Evolutionary conservation across 30 jellyfish, hydroid and myxozoan species (phyloP), one percentile per base, ranked within the genome.

Genomic region (Aurelia sp.): DNA sequence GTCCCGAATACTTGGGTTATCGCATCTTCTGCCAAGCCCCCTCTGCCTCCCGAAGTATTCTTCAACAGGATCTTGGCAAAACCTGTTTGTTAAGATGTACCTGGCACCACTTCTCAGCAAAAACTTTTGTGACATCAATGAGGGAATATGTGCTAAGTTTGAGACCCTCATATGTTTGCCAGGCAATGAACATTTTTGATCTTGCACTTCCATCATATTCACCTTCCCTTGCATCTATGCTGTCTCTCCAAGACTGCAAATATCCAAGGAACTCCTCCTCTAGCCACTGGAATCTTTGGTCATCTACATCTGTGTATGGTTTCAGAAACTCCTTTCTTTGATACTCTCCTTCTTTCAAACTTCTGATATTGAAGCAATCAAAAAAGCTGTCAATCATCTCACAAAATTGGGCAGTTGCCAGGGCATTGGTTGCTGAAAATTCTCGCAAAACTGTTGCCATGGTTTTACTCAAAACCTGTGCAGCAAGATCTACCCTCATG

Each of bases 151-250:
- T 41, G 18, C 74, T 71, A 1, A 71, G 22, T 23, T 71, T 31
- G 1, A 71, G 27, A 18, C 73, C 82, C 71, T 71, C 82, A 3
- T 71, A 71, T 12, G 81, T 75, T 53, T 51, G 83, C 82, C 81
- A 48, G 16, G 86, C 50, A n/a, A 75, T 47, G 51, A 75, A 71
- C 82, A 44, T 71, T 44, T 71, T 71, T 13, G 82, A 73, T 37
- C 37, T 71, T 31, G 27, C 73, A 27, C 33, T 27, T 27, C 33
- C 33, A 27, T 27, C 33, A 27, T 27, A 27, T 27, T 27, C 71
- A 15, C 37, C 22, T 19, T 19, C 19, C 66, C 73, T 13, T 57
- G 3, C 13, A 17, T 75, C 20, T 13, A 18, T 16, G 50, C 63
- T 53, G 33, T 75, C 81, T 16, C 18, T 33, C 82, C 86, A 51